Evolutionary conservation across 2,797 vertebrate genomes (phyloP).

Genomic region (Coccyzus lansbergi): DNA sequence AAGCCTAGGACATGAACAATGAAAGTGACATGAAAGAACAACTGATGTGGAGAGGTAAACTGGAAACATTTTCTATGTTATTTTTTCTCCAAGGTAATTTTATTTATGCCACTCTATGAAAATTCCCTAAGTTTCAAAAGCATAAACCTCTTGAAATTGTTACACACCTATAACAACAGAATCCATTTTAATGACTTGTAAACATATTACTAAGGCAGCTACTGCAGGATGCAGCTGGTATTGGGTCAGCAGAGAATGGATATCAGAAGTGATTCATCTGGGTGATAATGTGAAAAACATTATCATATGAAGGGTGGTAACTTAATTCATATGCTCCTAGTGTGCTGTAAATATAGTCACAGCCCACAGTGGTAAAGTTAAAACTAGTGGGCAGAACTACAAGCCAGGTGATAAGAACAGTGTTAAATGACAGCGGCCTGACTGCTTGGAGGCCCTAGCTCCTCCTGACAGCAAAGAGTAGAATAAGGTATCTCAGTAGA

Average conservation of each 20-base stretch:
- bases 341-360: neutral
- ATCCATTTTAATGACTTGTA: neutral
- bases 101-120: neutral
- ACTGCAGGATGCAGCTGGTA: neutral
- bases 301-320: neutral
- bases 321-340: neutral
- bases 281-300: neutral
- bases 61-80: neutral
- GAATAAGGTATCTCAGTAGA: neutral
- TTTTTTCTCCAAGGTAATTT: neutral
- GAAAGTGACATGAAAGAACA: slow-evolving; percentile 2
- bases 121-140: neutral
- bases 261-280: neutral
- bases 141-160: neutral
- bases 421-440: neutral
- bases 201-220: neutral
- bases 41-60: neutral
- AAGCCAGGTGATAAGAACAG: neutral
- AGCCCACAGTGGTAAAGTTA: neutral
- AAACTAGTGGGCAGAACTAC: neutral
- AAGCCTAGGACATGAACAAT: neutral
- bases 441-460: neutral
- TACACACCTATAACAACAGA: neutral
- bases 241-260: neutral
- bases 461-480: neutral